Conservation (phyloP, 2,113 vertebrate genomes). For the Plecotus auritus region DNA sequence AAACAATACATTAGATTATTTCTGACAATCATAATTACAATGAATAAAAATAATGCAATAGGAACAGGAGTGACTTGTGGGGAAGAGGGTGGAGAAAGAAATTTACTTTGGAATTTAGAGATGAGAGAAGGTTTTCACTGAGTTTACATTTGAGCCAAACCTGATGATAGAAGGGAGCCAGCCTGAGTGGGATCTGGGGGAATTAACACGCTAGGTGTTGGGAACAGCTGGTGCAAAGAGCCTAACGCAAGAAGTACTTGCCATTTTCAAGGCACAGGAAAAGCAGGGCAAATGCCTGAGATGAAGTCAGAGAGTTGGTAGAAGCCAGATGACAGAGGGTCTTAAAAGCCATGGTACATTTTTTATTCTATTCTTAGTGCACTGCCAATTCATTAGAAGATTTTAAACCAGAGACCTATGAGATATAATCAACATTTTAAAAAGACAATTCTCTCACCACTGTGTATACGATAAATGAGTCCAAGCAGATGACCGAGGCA, state of each 20-base stretch:
- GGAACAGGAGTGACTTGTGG: not conserved
- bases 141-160: not conserved
- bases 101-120: not conserved
- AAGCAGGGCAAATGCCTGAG: not conserved
- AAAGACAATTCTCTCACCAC: not conserved
- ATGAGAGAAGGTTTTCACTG: not conserved
- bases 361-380: not conserved
- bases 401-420: not conserved
- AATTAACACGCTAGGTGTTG: not conserved
- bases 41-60: not conserved
- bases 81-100: not conserved
- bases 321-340: constrained; percentile 4
- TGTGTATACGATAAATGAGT: not conserved
- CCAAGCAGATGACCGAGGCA: not conserved
- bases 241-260: not conserved
- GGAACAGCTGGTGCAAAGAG: not conserved
- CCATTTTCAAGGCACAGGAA: not conserved
- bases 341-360: not conserved
- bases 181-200: not conserved
- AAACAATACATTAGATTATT: not conserved
- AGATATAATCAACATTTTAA: not conserved
- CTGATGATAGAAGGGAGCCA: not conserved
- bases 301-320: not conserved
- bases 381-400: not conserved
- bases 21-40: not conserved